Evolutionary conservation across 2,797 vertebrate species (phyloP).

Genomic region (Oreonectes daqikongensis): DNA sequence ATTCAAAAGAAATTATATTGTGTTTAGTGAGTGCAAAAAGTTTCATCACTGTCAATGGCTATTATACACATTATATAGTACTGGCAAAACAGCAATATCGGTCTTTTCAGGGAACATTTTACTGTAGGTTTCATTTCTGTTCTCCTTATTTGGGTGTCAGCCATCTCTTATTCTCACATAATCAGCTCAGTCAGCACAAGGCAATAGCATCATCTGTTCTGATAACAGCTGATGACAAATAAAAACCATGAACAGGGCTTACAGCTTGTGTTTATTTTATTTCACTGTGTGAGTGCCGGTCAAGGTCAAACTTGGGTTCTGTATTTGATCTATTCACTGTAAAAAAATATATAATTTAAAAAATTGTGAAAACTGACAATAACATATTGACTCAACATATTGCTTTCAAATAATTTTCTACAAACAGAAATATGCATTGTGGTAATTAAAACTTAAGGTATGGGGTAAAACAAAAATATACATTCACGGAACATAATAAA

Average conservation of each 20-base stretch:
- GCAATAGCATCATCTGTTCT: slow-evolving; percentile 51
- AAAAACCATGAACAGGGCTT: slow-evolving; percentile 56
- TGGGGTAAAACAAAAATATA: no score
- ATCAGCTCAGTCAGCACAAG: slow-evolving; percentile 53
- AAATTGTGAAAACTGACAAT: no score
- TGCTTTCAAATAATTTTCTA: no score
- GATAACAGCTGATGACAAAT: slow-evolving; percentile 53
- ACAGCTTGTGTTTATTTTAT: slow-evolving; percentile 44
- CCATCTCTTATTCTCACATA: slow-evolving; percentile 8
- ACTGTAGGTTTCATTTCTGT: neutral
- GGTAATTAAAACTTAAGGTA: no score
- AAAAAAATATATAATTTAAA: no score
- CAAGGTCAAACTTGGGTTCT: slow-evolving; percentile 53
- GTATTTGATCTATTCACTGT: no score
- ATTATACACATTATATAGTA: neutral
- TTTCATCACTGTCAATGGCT: neutral
- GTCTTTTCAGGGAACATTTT: neutral
- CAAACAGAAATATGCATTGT: no score
- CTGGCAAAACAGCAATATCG: neutral
- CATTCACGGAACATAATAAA: no score
- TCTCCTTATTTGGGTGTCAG: neutral
- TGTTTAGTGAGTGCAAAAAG: neutral
- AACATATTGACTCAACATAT: no score
- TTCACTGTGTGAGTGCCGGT: slow-evolving; percentile 44
- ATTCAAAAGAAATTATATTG: neutral